These are phyloP conservation scores for Cathartes aura DNA, from an alignment of 2,113 vertebrate genomes.

Conservation along the genomic window DNA sequence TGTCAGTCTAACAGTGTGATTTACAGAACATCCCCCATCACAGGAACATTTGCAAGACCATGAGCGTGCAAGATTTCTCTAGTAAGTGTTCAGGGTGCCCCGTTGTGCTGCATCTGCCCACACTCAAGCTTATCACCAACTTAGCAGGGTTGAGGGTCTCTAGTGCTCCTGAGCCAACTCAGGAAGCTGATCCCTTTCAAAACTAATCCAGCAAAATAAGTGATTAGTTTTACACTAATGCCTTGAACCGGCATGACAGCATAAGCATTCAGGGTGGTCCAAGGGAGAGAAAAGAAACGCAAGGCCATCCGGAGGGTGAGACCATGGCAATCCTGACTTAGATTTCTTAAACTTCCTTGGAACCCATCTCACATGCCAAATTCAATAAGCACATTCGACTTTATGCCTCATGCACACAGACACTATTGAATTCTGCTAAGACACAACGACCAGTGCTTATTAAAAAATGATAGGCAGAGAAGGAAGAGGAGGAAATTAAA, in stretches of 20 bases:
- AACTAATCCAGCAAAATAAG: not conserved
- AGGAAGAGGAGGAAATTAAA: constrained; percentile 13
- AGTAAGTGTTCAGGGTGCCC: not conserved
- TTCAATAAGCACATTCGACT: not conserved
- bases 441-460: not conserved
- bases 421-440: not conserved
- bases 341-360: not conserved
- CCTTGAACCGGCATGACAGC: not conserved
- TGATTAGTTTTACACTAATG: not conserved
- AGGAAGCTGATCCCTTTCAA: not conserved
- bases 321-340: not conserved
- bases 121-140: accelerated
- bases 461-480: not conserved
- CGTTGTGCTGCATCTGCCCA: not conserved
- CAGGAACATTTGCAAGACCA: not conserved
- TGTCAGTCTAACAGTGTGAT: not conserved
- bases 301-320: not conserved
- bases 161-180: not conserved
- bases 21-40: not conserved
- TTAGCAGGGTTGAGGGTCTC: not conserved
- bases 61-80: accelerated
- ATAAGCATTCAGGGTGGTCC: not conserved
- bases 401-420: not conserved
- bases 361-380: not conserved
- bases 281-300: not conserved